Evolutionary conservation across 2,797 vertebrate species (phyloP), one percentile per base, ranked within the genome.

Genomic region (Emydoidea blandingii): DNA sequence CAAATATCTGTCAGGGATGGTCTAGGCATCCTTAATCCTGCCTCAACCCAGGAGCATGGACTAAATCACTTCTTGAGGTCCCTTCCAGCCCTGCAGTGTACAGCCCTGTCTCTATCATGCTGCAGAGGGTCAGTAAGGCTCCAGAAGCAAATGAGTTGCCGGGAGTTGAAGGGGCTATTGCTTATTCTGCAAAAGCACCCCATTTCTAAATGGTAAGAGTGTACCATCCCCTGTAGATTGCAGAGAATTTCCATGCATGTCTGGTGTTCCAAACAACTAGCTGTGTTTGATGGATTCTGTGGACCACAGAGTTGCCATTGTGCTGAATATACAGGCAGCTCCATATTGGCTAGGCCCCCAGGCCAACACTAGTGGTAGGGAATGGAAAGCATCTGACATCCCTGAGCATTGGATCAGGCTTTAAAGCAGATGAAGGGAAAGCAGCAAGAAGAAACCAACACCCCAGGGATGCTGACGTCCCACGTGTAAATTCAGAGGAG

Each of bases 221-320:
- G 52, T 37, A 79, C 3, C 8, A 68, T 6, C 53, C 16, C 47
- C 1, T 5, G 34, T 14, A 18, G 34, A 25, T 1, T 3, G 16
- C 8, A 19, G 25, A 44, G 49, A 72, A 29, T 49, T 29, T 15
- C 11, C n/a, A 57, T n/a, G 10, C 6, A 2, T 1, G 6, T 3
- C 78, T 53, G 6, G 25, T 29, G 62, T 18, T 52, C 27, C 49
- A 65, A 76, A 34, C 54, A 44, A 23, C 11, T 0, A 0, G 6
- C 65, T 41, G 49, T 2, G 53, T 1, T 0, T 14, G 78, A 74
- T 25, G 18, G 8, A 14, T 81, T 18, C 65, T 47, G 53, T 11
- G 50, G 21, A 50, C 37, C 72, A 84, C 5, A 9, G 37, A 2
- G 41, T 29, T 44, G 25, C 25, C 3, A 29, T 14, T 29, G 41